A percentile compares a stretch with the other conserved stretches of the same genome.
These are phyloP conservation scores for Muscina levida DNA, from an alignment of 2,888 invertebrate genomes.

Conservation along the genomic window DNA sequence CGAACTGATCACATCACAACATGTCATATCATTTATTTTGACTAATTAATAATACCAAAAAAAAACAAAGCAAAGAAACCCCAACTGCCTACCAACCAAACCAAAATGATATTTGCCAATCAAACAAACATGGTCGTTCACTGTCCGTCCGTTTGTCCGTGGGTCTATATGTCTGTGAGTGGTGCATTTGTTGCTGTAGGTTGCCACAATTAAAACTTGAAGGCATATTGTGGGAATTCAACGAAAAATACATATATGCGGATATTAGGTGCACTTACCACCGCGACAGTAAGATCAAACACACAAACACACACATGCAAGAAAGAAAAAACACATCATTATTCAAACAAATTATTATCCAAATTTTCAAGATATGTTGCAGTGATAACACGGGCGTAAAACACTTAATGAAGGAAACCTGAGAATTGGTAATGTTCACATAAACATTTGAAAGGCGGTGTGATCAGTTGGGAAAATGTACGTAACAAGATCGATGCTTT, in stretches of 20 bases:
- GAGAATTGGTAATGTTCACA: slow-evolving; percentile 9
- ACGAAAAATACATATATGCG: slow-evolving; percentile 38
- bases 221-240: slow-evolving; percentile 44
- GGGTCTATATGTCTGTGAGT: neutral
- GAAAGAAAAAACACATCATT: slow-evolving; percentile 65
- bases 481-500: slow-evolving; percentile 3
- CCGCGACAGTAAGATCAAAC: slow-evolving; percentile 4
- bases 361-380: slow-evolving; percentile 67
- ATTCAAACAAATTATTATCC: slow-evolving; percentile 71
- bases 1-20: slow-evolving; percentile 41
- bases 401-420: slow-evolving; percentile 57
- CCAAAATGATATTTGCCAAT: slow-evolving; percentile 46
- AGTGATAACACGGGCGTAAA: slow-evolving; percentile 66
- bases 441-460: neutral
- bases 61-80: too few relatives aligned
- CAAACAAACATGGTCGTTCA: slow-evolving; percentile 42
- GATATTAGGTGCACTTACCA: neutral
- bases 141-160: neutral
- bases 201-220: slow-evolving; percentile 33
- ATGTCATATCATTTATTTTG: slow-evolving; percentile 60
- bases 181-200: neutral
- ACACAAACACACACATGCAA: too few relatives aligned
- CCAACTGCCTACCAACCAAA: too few relatives aligned
- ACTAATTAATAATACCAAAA: slow-evolving; percentile 61
- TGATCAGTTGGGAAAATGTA: neutral